Conservation (phyloP, 1,140 invertebrate species). For the Archivesica marissinica region DNA sequence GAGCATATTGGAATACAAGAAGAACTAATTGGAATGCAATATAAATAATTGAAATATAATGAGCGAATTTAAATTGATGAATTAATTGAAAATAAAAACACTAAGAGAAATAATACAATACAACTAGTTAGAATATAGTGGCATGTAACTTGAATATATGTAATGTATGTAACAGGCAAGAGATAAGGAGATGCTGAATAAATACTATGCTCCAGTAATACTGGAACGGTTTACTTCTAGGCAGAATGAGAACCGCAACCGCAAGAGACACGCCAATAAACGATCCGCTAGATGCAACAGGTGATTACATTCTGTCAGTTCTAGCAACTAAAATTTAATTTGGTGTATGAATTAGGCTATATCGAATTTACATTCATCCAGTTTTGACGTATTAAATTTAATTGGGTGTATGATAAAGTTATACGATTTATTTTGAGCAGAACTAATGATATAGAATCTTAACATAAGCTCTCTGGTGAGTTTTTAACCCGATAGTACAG, state of each 20-base stretch:
- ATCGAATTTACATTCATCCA: no score
- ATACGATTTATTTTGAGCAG: no score
- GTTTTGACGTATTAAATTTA: no score
- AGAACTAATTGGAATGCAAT: background rate
- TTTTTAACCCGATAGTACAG: no score
- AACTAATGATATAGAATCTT: no score
- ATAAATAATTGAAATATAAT: background rate
- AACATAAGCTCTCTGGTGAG: no score
- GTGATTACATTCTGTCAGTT: no score
- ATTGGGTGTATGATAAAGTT: no score
- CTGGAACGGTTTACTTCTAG: conserved; percentile 34
- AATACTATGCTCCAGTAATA: conserved; percentile 38
- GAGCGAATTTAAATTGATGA: background rate
- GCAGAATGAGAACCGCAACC: conserved; percentile 16
- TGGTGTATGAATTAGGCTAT: no score
- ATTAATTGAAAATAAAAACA: background rate
- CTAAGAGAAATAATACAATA: background rate
- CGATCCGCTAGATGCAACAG: background rate
- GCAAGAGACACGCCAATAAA: background rate
- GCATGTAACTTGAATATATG: background rate
- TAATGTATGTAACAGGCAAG: background rate
- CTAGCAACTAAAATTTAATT: no score
- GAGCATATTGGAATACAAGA: background rate
- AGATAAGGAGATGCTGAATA: conserved; percentile 18
- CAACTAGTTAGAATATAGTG: background rate